Evolutionary conservation across 2,797 vertebrate genomes (phyloP).

Genomic region (Spatula clypeata): DNA sequence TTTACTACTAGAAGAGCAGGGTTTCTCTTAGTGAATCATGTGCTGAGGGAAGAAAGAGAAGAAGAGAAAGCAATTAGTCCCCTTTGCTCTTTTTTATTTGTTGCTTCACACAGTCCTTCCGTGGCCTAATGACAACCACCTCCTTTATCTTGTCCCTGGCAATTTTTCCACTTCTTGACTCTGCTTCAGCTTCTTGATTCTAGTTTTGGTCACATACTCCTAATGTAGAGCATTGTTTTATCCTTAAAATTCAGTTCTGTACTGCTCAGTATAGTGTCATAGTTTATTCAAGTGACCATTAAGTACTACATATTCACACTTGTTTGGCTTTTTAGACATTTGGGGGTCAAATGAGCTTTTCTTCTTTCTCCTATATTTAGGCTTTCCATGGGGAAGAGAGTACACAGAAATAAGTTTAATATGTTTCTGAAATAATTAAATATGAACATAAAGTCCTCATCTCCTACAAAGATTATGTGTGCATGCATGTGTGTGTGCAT

Average conservation of each 20-base stretch:
- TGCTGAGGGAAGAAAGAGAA: neutral
- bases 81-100: neutral
- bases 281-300: neutral
- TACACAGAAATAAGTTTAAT: neutral
- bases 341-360: neutral
- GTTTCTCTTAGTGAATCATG: neutral
- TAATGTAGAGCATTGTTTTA: neutral
- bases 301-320: neutral
- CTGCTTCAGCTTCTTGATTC: neutral
- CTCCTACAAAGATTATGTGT: neutral
- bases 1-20: neutral
- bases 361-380: neutral
- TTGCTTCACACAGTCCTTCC: neutral
- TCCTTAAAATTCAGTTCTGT: neutral
- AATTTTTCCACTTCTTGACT: neutral
- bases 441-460: neutral
- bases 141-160: neutral
- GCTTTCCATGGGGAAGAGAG: neutral
- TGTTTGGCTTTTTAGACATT: neutral
- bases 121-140: neutral
- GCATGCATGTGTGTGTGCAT: neutral
- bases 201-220: neutral
- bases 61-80: neutral
- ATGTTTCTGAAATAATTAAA: neutral
- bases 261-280: neutral